Evolutionary conservation across 2,888 invertebrate species (phyloP).

Genomic region (Archips crataeganus): DNA sequence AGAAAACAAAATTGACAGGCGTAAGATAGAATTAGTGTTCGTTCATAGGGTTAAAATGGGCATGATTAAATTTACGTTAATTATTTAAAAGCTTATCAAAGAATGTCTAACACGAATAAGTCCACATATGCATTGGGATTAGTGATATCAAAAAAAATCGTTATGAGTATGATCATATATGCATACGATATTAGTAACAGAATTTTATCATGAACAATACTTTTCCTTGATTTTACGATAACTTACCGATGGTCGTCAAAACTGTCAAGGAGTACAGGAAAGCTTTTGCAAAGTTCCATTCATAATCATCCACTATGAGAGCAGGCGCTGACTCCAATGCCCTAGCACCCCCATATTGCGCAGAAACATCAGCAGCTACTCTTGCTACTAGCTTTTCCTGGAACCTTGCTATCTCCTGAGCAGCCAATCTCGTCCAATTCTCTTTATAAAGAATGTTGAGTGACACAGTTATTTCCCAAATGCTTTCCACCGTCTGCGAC

Average conservation of each 20-base stretch:
- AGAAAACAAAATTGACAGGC: neutral
- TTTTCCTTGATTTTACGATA: neutral
- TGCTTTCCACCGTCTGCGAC: conserved; percentile 92
- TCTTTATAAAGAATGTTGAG: conserved; percentile 95
- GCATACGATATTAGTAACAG: too few relatives aligned
- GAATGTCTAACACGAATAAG: too few relatives aligned
- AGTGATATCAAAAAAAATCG: too few relatives aligned
- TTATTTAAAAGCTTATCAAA: too few relatives aligned
- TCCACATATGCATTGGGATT: too few relatives aligned
- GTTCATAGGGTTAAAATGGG: too few relatives aligned
- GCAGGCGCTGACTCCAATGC: conserved; percentile 78
- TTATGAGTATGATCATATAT: too few relatives aligned
- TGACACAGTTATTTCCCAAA: conserved; percentile 96
- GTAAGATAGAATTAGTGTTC: neutral
- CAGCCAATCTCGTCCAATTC: conserved; percentile 95
- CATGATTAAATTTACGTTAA: too few relatives aligned
- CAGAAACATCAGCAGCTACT: conserved; percentile 91
- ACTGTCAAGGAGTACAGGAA: conserved; percentile 98
- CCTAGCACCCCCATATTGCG: conserved; percentile 79
- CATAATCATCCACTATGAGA: conserved; percentile 86
- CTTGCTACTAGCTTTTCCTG: conserved; percentile 93
- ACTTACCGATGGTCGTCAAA: conserved; percentile 94
- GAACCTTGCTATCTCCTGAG: conserved; percentile 89
- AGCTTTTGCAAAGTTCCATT: conserved; percentile 96
- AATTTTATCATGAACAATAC: neutral